Percentiles rank a stretch among this genome's conserved stretches.
Evolutionary conservation across 2,113 vertebrate genomes (phyloP).

Genomic region (Bettongia penicillata): DNA sequence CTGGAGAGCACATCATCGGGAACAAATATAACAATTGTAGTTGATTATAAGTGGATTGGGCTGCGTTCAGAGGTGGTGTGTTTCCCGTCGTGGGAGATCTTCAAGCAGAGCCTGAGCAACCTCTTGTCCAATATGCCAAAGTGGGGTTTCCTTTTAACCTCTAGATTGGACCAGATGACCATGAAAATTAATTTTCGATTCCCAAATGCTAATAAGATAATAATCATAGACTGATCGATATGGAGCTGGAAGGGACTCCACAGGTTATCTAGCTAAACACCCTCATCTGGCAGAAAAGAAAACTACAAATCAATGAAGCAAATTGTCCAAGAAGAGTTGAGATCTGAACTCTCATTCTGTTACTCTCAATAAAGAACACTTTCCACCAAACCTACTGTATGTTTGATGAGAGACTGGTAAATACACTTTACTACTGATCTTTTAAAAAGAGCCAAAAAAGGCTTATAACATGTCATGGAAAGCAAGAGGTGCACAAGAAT

Average conservation of each 20-base stretch:
- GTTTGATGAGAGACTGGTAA: background rate
- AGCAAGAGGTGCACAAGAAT: background rate
- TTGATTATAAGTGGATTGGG: background rate
- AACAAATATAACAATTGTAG: background rate
- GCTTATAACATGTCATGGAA: background rate
- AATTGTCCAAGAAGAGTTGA: background rate
- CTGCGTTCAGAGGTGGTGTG: background rate
- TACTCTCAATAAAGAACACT: no score
- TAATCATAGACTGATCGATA: background rate
- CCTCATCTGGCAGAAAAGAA: background rate
- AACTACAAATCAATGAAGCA: background rate
- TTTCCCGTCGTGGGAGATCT: background rate
- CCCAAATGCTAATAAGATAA: background rate
- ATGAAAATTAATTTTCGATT: background rate
- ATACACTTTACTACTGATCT: background rate
- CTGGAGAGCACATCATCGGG: background rate
- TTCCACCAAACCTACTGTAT: background rate
- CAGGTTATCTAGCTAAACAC: background rate
- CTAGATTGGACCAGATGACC: background rate
- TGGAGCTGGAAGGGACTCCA: background rate
- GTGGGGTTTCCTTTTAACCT: no score
- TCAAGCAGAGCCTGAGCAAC: background rate
- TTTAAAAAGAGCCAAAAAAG: background rate
- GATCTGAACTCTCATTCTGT: background rate
- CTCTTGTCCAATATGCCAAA: background rate